Conservation (phyloP, 1,140 invertebrate genomes). For the Triops cancriformis region DNA sequence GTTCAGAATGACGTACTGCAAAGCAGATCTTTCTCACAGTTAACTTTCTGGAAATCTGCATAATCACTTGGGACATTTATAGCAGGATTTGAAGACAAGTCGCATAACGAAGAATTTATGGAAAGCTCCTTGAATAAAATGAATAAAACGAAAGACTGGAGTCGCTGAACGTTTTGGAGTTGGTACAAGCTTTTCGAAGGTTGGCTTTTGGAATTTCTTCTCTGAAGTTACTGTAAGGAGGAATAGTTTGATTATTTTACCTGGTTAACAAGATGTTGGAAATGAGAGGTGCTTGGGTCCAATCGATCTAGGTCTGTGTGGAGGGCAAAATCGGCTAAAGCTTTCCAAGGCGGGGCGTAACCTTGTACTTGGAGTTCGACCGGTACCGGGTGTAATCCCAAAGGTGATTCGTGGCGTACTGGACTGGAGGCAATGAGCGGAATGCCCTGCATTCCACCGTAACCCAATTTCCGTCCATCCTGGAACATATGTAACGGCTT, state of each 20-base stretch:
- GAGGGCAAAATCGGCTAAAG: constrained; percentile 86
- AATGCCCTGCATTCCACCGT: constrained; percentile 86
- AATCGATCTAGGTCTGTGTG: constrained; percentile 83
- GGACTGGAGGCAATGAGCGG: constrained; percentile 94
- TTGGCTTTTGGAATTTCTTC: no score
- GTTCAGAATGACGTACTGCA: no score
- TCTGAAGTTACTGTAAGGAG: background rate
- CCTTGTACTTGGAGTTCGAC: constrained; percentile 65
- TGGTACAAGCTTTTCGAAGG: no score
- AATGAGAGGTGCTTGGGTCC: constrained; percentile 76
- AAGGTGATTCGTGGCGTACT: constrained; percentile 81
- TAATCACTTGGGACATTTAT: no score
- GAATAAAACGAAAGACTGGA: no score
- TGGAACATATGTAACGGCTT: constrained; percentile 38
- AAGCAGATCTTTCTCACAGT: no score
- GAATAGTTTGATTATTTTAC: constrained; percentile 43
- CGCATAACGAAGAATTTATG: no score
- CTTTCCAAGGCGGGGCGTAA: constrained; percentile 96
- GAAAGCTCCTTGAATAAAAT: no score
- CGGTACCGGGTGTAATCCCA: constrained; percentile 65
- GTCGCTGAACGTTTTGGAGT: no score
- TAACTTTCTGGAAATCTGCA: no score
- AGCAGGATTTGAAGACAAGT: no score
- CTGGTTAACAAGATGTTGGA: constrained; percentile 92
- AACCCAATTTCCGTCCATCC: constrained; percentile 86